Percentiles rank a stretch among this genome's conserved stretches.
Evolutionary conservation across 2,113 vertebrate species (phyloP).

Genomic region (Tringa solitaria): DNA sequence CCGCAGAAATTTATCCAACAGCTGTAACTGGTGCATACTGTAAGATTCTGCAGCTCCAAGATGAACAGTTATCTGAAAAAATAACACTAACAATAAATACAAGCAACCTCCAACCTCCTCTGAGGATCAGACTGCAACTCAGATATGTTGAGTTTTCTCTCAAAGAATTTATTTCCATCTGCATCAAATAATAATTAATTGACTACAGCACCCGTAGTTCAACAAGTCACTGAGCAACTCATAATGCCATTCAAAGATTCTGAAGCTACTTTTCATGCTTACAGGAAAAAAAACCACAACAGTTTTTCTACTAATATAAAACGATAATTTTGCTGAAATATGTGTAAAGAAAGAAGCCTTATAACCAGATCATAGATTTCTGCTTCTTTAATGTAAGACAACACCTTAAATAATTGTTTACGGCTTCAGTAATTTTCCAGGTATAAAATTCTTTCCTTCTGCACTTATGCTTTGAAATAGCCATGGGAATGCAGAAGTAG

Average conservation of each 20-base stretch:
- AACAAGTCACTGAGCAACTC: slow-evolving; percentile 8
- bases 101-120: neutral
- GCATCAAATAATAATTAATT: neutral
- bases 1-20: neutral
- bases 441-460: neutral
- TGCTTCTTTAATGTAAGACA: neutral
- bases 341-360: neutral
- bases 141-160: neutral
- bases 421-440: neutral
- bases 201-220: neutral
- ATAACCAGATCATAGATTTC: neutral
- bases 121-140: neutral
- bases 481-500: slow-evolving; percentile 16
- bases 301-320: neutral
- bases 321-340: neutral
- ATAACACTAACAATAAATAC: slow-evolving; percentile 4
- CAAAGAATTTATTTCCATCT: neutral
- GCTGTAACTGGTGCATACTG: neutral
- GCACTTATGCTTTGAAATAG: neutral
- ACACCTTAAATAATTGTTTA: neutral
- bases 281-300: neutral
- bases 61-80: neutral
- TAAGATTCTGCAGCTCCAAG: neutral
- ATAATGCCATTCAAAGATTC: neutral
- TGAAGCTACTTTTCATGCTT: neutral